These are phyloP conservation scores for Drosophila sordidapex DNA, from an alignment of 2,888 invertebrate species.

Conservation along the genomic window DNA sequence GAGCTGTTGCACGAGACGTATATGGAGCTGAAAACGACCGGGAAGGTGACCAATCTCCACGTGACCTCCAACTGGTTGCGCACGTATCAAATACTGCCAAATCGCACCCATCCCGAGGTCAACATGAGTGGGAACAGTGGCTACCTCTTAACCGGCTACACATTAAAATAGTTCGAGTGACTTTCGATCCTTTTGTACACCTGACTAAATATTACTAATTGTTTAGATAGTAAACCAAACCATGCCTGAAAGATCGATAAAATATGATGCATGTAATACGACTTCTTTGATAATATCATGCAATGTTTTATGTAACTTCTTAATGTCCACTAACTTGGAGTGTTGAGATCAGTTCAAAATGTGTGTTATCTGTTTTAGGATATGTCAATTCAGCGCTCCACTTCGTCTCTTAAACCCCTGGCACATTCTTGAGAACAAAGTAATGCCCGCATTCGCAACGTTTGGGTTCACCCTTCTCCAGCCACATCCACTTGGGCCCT, in stretches of 20 bases:
- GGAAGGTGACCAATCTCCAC: constrained; percentile 90
- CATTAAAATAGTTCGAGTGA: constrained; percentile 77
- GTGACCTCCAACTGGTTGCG: constrained; percentile 95
- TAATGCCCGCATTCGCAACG: constrained; percentile 98
- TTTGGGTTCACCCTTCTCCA: constrained; percentile 94
- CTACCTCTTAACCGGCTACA: constrained; percentile 91
- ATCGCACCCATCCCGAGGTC: constrained; percentile 97
- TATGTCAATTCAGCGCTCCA: constrained; percentile 12
- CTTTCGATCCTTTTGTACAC: not conserved
- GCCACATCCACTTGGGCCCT: constrained; percentile 96
- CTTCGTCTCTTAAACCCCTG: constrained; percentile 86
- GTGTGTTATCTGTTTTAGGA: not conserved
- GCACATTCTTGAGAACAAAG: constrained; percentile 94
- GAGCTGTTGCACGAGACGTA: constrained; percentile 95
- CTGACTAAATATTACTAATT: constrained; percentile 1
- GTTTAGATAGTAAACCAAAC: constrained; percentile 15
- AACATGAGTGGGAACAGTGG: constrained; percentile 95
- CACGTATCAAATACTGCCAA: constrained; percentile 94
- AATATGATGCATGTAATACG: constrained; percentile 15
- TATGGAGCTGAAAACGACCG: constrained; percentile 89
- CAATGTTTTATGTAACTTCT: constrained; percentile 39
- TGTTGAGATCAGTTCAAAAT: constrained; percentile 28
- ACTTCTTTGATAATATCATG: constrained; percentile 62
- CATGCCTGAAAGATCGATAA: constrained; percentile 1
- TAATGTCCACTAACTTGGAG: not conserved